These are phyloP conservation scores for Chloroceryle inda DNA, from an alignment of 2,797 vertebrate species.

Conservation along the genomic window DNA sequence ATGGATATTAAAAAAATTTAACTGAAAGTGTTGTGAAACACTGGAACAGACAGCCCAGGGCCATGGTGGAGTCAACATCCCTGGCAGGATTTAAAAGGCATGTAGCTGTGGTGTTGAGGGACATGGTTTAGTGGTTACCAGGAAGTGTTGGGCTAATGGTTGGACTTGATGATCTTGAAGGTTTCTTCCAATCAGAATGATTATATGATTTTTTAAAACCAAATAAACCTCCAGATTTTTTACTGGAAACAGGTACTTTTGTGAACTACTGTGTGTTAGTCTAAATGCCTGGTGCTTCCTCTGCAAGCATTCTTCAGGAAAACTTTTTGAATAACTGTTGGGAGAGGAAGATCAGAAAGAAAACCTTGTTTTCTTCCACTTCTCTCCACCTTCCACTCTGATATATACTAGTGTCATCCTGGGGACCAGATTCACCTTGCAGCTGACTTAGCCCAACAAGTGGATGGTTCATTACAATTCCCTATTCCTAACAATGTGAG, in stretches of 20 bases:
- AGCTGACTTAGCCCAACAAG: neutral
- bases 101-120: neutral
- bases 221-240: neutral
- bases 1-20: neutral
- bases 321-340: neutral
- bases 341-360: neutral
- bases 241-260: neutral
- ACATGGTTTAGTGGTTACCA: neutral
- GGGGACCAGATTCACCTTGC: neutral
- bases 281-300: neutral
- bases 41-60: neutral
- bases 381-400: accelerated
- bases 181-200: neutral
- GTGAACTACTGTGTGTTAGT: neutral
- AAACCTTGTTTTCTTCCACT: neutral
- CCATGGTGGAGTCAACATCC: neutral
- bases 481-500: neutral
- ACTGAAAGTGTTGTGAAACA: neutral
- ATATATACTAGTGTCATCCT: neutral
- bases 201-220: neutral
- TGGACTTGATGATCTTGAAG: neutral
- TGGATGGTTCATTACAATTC: neutral
- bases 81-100: neutral
- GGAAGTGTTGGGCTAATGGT: neutral
- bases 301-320: neutral